Evolutionary conservation across 2,113 vertebrate species (phyloP).

Genomic region (Pangasianodon gigas): DNA sequence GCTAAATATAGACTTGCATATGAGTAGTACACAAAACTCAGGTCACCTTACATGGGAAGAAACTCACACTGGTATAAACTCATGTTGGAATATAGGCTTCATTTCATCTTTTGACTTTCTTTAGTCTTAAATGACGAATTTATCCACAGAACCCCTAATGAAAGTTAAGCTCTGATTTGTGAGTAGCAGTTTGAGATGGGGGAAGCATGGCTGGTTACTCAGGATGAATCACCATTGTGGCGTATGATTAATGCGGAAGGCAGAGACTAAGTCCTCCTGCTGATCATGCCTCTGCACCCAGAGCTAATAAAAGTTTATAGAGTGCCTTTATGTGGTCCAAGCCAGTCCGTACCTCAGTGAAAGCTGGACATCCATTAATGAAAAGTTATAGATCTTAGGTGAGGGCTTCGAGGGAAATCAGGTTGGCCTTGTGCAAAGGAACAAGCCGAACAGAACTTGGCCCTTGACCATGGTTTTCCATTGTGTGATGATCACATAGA

Average conservation of each 20-base stretch:
- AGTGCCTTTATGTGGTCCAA: constrained; percentile 54
- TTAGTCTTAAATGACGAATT: neutral
- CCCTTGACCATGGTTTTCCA: neutral
- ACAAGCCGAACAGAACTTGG: neutral
- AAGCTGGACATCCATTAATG: constrained; percentile 15
- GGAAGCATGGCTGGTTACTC: constrained; percentile 21
- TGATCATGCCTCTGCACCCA: constrained; percentile 52
- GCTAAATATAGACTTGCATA: constrained; percentile 53
- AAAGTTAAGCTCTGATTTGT: constrained; percentile 23
- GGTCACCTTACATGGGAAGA: constrained; percentile 48
- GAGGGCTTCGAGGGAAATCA: neutral
- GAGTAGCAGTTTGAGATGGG: neutral
- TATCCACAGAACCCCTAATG: constrained; percentile 6
- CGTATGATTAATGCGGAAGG: constrained; percentile 61
- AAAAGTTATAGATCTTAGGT: constrained; percentile 1
- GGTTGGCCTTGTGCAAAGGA: neutral
- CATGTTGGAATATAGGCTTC: neutral
- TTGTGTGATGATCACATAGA: neutral
- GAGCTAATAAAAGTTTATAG: constrained; percentile 69
- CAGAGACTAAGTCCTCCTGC: constrained; percentile 57
- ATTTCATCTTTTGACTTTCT: neutral
- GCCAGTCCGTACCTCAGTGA: neutral
- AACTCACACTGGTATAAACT: neutral
- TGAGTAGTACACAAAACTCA: constrained; percentile 46
- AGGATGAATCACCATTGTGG: constrained; percentile 35